phyloP scores from a whole-genome alignment of 2,797 vertebrate species.

The Hydrolagus colliei region DNA sequence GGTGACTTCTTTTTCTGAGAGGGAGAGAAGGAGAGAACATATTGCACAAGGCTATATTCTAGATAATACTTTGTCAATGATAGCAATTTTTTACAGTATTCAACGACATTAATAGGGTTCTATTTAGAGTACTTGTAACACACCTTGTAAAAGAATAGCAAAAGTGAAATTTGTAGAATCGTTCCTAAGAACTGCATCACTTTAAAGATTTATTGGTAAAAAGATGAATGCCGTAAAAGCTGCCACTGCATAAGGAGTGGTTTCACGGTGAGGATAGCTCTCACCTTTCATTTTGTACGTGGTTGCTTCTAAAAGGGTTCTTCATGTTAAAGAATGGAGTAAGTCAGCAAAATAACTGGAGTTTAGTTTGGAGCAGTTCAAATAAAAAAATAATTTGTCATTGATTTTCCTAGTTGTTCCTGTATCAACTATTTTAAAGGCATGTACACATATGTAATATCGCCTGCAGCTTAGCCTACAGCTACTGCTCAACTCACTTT shows the following conservation, averaged over 20 bases:
- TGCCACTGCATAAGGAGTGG: conserved; percentile 46
- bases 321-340: conserved; percentile 15
- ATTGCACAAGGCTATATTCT: conserved; percentile 1
- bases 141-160: conserved; percentile 80
- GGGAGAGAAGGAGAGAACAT: background rate
- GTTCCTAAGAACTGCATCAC: conserved; percentile 70
- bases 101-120: conserved; percentile 89
- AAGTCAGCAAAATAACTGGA: conserved; percentile 20
- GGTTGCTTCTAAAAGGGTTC: background rate
- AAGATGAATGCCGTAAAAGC: conserved; percentile 90
- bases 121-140: conserved; percentile 88
- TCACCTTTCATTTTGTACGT: conserved; percentile 27
- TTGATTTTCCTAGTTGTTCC: conserved; percentile 19
- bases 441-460: background rate
- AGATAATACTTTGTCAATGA: conserved; percentile 90
- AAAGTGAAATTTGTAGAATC: conserved; percentile 85
- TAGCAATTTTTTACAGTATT: conserved; percentile 95
- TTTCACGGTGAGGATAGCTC: conserved; percentile 23
- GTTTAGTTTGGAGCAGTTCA: conserved; percentile 28
- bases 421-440: conserved; percentile 18
- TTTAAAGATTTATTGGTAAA: conserved; percentile 85
- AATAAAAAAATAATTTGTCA: conserved; percentile 23
- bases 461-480: background rate
- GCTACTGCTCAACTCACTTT: background rate
- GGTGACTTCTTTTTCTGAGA: background rate